These are phyloP conservation scores for Apistogramma diplotaenia DNA, from an alignment of 2,113 vertebrate genomes.

Conservation along the genomic window DNA sequence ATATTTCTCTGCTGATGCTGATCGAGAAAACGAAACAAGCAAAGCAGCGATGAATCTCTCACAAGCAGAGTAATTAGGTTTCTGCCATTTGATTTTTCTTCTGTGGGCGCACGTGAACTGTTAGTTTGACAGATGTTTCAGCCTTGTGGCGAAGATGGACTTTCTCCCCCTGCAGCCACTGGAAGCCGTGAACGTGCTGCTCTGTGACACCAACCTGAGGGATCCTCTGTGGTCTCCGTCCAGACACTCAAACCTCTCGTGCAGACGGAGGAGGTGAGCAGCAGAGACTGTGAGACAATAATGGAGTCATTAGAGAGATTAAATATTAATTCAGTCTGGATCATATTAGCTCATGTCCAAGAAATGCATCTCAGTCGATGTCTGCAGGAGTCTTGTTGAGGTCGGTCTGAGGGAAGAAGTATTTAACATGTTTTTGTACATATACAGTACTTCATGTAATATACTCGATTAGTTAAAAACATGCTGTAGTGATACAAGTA, in stretches of 20 bases:
- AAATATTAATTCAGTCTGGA: background rate
- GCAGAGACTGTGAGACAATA: constrained; percentile 64
- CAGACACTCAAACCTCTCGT: constrained; percentile 76
- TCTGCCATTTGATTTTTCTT: too few relatives aligned
- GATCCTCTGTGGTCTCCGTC: constrained; percentile 75
- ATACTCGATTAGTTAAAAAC: background rate
- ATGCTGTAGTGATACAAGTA: too few relatives aligned
- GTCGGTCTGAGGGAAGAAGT: background rate
- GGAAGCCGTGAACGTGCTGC: background rate
- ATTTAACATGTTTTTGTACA: background rate
- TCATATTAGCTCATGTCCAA: background rate
- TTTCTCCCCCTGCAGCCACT: too few relatives aligned
- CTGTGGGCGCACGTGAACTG: too few relatives aligned
- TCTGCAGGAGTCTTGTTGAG: background rate
- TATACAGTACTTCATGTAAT: rapidly evolving
- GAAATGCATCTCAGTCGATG: background rate
- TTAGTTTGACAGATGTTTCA: too few relatives aligned
- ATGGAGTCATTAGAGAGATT: background rate
- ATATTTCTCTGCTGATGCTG: too few relatives aligned
- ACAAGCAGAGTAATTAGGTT: background rate
- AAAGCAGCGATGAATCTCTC: too few relatives aligned
- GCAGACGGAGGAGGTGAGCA: constrained; percentile 74
- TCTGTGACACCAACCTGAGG: constrained; percentile 76
- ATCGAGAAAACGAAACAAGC: too few relatives aligned
- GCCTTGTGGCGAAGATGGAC: too few relatives aligned